Base-by-base conservation (phyloP, 2,888 invertebrate genomes). In the Papilio protenor region DNA sequence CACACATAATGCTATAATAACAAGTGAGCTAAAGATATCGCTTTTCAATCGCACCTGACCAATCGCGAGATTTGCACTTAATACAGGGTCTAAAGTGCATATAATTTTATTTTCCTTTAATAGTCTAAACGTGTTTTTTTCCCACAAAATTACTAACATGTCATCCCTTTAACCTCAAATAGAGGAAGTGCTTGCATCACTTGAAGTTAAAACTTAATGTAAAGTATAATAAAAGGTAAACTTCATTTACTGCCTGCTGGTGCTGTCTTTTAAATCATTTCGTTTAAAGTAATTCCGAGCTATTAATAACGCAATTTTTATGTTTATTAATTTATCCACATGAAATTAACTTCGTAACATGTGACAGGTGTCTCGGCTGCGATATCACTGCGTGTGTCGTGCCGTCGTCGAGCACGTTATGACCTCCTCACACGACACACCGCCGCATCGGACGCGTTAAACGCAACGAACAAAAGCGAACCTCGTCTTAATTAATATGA, bases 401-500 rank as follows among this genome's bases (percentile, higher is more conserved):
- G 33, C 8, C 69, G 52, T n/a, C 55, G 33, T 40, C 23, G 47
- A 21, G 78, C 79, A 78, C 81, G 82, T 87, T 87, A 89, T 87
- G 83, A 85, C 84, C 84, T 81, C 81, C 85, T 86, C 86, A 86
- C 89, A 88, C 87, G 90, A 88, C 81, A 83, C 75, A 80, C 76
- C 85, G 85, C 86, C 87, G 87, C 70, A 33, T 11, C 33, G 84
- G 82, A 83, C 83, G 81, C 90, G 88, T 91, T 92, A 89, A 91
- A 89, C 89, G 89, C 88, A 87, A 89, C 90, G 90, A 92, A 94
- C 94, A 93, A 94, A 92, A 90, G 91, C 91, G 90, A 85, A 86
- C 88, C 90, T 92, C 91, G 91, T 94, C 94, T 94, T 94, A 94
- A 94, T 94, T 94, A 94, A 92, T 92, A 91, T 94, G 94, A 94